A percentile compares a stretch with the other conserved stretches of the same genome.
phyloP scores from a whole-genome alignment of 2,113 vertebrate species.

The Cyprinodon tularosa region DNA sequence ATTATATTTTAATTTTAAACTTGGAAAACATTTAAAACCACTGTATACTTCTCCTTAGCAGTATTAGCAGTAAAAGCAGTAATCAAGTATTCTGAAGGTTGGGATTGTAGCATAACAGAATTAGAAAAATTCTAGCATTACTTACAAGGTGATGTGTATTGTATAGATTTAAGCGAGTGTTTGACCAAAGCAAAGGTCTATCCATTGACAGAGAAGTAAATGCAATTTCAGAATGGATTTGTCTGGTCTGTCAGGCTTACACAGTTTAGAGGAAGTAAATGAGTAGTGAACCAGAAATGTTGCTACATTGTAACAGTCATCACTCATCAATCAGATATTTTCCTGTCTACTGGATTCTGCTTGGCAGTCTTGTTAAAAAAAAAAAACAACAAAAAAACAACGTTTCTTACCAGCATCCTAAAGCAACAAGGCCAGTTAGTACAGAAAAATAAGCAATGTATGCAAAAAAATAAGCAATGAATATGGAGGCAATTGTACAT shows the following conservation, averaged over 20 bases:
- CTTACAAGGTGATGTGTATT: neutral
- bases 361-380: slow-evolving; percentile 31
- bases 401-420: slow-evolving; percentile 48
- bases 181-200: slow-evolving; percentile 13
- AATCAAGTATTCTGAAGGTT: no score
- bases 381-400: slow-evolving; percentile 2
- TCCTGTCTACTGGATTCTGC: slow-evolving; percentile 15
- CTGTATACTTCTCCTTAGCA: neutral
- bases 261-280: neutral
- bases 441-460: slow-evolving; percentile 64
- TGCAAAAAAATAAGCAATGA: slow-evolving; percentile 49
- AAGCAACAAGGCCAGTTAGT: slow-evolving; percentile 57
- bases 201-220: neutral
- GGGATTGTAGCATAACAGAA: neutral
- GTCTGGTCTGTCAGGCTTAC: slow-evolving; percentile 7
- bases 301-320: neutral
- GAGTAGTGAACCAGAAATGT: neutral
- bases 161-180: neutral
- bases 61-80: neutral
- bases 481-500: slow-evolving; percentile 57
- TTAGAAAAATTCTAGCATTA: neutral
- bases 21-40: neutral
- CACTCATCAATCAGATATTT: slow-evolving; percentile 19
- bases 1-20: neutral
- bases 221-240: neutral